Evolutionary conservation across 2,888 invertebrate genomes (phyloP).

Genomic region (Tenthredo amoena): DNA sequence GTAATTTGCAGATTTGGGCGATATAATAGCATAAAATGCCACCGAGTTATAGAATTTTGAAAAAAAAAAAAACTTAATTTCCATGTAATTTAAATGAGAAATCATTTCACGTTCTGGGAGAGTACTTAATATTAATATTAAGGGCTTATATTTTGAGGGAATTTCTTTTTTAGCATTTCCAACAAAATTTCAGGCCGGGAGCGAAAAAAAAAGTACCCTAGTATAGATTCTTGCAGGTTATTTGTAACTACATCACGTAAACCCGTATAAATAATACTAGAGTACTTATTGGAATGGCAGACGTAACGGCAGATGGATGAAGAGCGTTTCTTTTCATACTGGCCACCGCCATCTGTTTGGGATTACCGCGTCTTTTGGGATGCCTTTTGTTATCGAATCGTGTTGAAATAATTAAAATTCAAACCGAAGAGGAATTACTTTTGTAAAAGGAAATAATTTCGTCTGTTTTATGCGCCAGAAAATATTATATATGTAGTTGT

Average conservation of each 20-base stretch:
- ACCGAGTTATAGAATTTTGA: too few relatives aligned
- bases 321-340: constrained; percentile 9
- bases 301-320: constrained; percentile 11
- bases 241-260: neutral
- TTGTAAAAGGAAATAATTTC: neutral
- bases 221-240: neutral
- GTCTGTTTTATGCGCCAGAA: neutral
- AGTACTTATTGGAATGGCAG: neutral
- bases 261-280: constrained; percentile 8
- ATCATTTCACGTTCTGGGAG: too few relatives aligned
- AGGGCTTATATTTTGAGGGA: too few relatives aligned
- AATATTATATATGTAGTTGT: neutral
- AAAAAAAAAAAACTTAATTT: too few relatives aligned
- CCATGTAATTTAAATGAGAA: too few relatives aligned
- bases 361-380: neutral
- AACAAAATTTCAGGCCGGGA: too few relatives aligned
- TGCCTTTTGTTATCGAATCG: neutral
- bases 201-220: too few relatives aligned
- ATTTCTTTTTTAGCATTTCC: too few relatives aligned
- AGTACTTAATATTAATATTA: too few relatives aligned
- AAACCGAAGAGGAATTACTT: neutral
- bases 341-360: neutral
- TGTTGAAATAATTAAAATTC: neutral
- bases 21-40: too few relatives aligned
- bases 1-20: too few relatives aligned